phyloP scores from a whole-genome alignment of 2,113 vertebrate genomes.

The Brachirus orientalis region DNA sequence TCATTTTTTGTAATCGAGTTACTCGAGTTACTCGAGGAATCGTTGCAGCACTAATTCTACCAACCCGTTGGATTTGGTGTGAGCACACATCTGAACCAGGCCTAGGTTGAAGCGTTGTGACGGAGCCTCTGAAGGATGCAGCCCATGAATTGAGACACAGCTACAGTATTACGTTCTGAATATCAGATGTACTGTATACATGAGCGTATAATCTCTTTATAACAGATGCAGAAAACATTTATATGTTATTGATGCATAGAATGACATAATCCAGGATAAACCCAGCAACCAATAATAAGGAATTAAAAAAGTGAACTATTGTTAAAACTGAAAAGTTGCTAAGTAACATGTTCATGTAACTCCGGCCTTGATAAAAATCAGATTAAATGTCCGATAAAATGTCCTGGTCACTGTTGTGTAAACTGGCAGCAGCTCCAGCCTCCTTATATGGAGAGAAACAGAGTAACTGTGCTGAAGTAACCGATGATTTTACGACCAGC shows the following conservation, averaged over 20 bases:
- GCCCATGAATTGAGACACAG: too few relatives aligned
- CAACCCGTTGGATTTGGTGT: too few relatives aligned
- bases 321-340: too few relatives aligned
- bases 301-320: constrained; percentile 21
- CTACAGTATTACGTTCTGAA: too few relatives aligned
- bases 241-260: not conserved
- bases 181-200: constrained; percentile 2
- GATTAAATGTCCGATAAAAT: constrained; percentile 20
- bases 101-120: too few relatives aligned
- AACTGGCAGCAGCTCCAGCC: constrained; percentile 16
- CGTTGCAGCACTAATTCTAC: too few relatives aligned
- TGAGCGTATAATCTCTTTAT: constrained; percentile 22
- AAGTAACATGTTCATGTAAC: constrained; percentile 1
- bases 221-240: constrained; percentile 34
- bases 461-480: not conserved
- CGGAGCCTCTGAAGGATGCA: too few relatives aligned
- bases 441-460: constrained; percentile 16
- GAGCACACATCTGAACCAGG: too few relatives aligned
- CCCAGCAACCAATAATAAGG: not conserved
- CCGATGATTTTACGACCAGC: not conserved
- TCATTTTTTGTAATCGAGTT: too few relatives aligned
- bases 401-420: constrained; percentile 28
- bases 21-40: too few relatives aligned
- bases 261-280: not conserved
- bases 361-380: too few relatives aligned